These are phyloP conservation scores for Beaufortia kweichowensis DNA, from an alignment of 2,113 vertebrate genomes.

Conservation along the genomic window DNA sequence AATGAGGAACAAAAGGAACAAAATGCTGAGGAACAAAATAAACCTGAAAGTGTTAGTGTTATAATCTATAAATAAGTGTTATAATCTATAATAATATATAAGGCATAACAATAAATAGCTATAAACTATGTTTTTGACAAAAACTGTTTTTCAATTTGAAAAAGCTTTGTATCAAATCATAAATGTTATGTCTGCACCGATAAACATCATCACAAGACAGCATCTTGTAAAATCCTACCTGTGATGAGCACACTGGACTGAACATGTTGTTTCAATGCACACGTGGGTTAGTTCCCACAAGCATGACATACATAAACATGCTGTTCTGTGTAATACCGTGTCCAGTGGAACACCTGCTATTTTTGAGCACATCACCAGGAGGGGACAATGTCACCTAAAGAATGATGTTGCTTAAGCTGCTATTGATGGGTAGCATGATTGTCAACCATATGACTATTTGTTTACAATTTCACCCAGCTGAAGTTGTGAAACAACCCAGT, in stretches of 20 bases:
- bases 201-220: too few relatives aligned
- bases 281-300: background rate
- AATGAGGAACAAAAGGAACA: too few relatives aligned
- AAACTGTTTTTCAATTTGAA: too few relatives aligned
- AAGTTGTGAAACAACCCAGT: conserved; percentile 49
- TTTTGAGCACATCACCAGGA: background rate
- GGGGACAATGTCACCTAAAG: conserved; percentile 30
- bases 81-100: too few relatives aligned
- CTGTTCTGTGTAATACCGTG: background rate
- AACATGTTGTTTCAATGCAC: background rate
- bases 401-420: conserved; percentile 46
- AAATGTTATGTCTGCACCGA: background rate
- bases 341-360: conserved; percentile 23
- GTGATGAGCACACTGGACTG: background rate
- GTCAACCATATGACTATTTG: conserved; percentile 38
- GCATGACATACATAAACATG: background rate
- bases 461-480: conserved; percentile 44
- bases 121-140: too few relatives aligned
- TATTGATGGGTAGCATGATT: conserved; percentile 19
- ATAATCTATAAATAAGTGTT: too few relatives aligned
- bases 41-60: too few relatives aligned
- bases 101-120: too few relatives aligned
- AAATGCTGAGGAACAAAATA: too few relatives aligned
- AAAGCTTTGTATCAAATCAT: too few relatives aligned
- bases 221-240: background rate